A percentile compares a stretch with the other conserved stretches of the same genome.
phyloP scores from a whole-genome alignment of 1,140 invertebrate genomes.

The Tigriopus japonicus region DNA sequence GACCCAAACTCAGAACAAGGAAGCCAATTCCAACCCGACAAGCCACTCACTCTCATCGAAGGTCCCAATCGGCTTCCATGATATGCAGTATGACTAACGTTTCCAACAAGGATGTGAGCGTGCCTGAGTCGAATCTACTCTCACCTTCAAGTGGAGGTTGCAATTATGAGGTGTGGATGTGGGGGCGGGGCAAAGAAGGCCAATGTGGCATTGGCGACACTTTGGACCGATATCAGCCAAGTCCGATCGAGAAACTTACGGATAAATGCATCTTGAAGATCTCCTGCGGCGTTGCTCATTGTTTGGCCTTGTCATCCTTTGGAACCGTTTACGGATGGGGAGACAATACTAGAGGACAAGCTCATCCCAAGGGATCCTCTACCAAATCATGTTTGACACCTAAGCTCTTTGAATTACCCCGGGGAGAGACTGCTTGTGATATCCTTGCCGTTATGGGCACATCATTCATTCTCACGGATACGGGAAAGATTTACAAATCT shows the following conservation, averaged over 20 bases:
- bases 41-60: background rate
- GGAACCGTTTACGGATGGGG: background rate
- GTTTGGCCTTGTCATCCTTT: background rate
- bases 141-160: background rate
- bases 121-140: background rate
- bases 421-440: conserved; percentile 1
- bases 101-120: too few relatives aligned
- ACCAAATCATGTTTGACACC: background rate
- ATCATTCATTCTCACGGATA: background rate
- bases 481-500: background rate
- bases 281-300: conserved; percentile 20
- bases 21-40: background rate
- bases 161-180: conserved; percentile 3
- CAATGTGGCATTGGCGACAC: background rate
- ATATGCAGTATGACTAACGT: too few relatives aligned
- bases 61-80: background rate
- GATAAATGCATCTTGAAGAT: background rate
- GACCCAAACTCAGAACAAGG: background rate
- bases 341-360: background rate
- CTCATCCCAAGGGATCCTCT: background rate
- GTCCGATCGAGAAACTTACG: background rate
- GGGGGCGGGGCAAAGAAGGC: background rate
- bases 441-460: background rate
- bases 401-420: background rate
- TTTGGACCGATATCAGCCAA: background rate